Base-by-base conservation (phyloP, 2,888 invertebrate species). In the Falcaria lacertinaria region DNA sequence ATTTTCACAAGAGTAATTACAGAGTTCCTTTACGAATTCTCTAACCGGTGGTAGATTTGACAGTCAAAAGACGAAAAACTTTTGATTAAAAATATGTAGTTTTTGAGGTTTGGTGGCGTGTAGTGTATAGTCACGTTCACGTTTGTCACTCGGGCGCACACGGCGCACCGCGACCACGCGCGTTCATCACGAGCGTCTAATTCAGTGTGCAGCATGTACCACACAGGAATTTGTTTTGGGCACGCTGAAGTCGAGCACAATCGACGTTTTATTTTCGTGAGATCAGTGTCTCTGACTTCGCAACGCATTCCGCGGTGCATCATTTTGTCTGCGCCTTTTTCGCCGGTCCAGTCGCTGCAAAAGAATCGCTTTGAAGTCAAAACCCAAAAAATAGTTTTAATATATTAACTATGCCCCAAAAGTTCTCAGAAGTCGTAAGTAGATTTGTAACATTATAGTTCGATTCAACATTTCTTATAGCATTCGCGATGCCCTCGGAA, bases 201-300 rank as follows among this genome's bases (percentile, higher is more conserved):
- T 86, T 84, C 82, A 84, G 84, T 80, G 77, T 75, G 69, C 72
- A 72, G 76, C 72, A 72, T 78, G 73, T 80, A 82, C 78, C 74
- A 79, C 72, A 53, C 61, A 85, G 85, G 87, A 86, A 87, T 87
- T 85, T 78, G 80, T 82, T 80, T 80, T 78, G 79, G 80, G 80
- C 79, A 78, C 79, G 76, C 69, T 74, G 76, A 71, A 72, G 70
- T 66, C 64, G 66, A 64, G 61, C 70, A 75, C 73, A 73, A 79
- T 77, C 74, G 74, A 69, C 65, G 77, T 82, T 85, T 86, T 86
- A 86, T 87, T 87, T 86, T 79, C 59, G 74, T 69, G 65, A 76
- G 76, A 78, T 74, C 74, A 61, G 69, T 75, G 74, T 80, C 77
- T 74, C 70, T 74, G 71, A 64, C 62, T 71, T 64, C 55, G 69